Conservation (phyloP, 2,113 vertebrate species). For the Coryphaenoides rupestris region DNA sequence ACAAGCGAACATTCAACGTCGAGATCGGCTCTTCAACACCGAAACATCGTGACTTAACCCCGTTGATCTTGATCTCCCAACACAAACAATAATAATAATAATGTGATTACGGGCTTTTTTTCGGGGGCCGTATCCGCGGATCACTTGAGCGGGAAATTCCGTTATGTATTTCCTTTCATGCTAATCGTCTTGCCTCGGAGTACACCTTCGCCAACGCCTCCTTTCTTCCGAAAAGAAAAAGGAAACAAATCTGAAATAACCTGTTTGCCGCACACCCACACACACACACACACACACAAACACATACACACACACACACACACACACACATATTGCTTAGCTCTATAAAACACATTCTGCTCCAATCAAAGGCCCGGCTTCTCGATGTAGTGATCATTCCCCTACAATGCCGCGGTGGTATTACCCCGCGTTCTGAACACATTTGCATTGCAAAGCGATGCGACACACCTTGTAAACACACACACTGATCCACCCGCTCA, state of each 20-base stretch:
- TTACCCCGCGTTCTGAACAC: constrained; percentile 66
- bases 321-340: constrained; percentile 67
- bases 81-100: constrained; percentile 79
- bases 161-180: constrained; percentile 75
- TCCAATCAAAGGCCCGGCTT: constrained; percentile 64
- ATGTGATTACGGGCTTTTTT: constrained; percentile 75
- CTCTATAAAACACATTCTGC: constrained; percentile 62
- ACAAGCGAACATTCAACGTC: constrained; percentile 51
- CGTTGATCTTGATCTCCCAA: constrained; percentile 72
- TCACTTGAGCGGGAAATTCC: constrained; percentile 62
- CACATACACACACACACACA: too few relatives aligned
- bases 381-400: constrained; percentile 57
- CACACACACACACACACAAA: too few relatives aligned
- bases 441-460: constrained; percentile 75
- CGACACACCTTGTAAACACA: constrained; percentile 67
- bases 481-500: constrained; percentile 62
- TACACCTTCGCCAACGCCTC: constrained; percentile 70
- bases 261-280: constrained; percentile 77
- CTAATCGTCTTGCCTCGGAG: constrained; percentile 75
- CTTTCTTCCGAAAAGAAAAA: constrained; percentile 66
- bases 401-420: constrained; percentile 67
- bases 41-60: constrained; percentile 64
- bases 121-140: constrained; percentile 48
- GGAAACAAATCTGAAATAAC: constrained; percentile 68
- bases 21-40: constrained; percentile 53